These are phyloP conservation scores for Carollia perspicillata DNA, from an alignment of 2,113 vertebrate species.

Conservation along the genomic window DNA sequence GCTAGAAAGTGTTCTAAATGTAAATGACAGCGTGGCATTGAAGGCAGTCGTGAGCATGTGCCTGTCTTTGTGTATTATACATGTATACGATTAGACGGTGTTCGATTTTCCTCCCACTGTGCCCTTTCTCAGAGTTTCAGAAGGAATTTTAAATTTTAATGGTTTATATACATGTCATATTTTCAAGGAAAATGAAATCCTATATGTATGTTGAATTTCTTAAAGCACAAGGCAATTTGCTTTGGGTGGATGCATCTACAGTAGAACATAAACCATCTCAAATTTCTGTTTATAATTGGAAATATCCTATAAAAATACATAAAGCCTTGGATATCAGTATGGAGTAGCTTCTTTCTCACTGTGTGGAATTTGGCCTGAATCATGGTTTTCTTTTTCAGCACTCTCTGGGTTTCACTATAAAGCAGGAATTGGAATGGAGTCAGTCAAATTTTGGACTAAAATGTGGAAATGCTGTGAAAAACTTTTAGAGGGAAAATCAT, in stretches of 20 bases:
- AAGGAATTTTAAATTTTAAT: conserved; percentile 45
- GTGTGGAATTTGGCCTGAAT: background rate
- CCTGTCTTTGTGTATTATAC: background rate
- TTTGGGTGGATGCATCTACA: background rate
- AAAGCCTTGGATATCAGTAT: background rate
- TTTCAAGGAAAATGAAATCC: conserved; percentile 53
- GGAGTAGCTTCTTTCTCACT: background rate
- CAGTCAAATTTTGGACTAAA: background rate
- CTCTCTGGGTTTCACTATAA: background rate
- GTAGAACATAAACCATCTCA: background rate
- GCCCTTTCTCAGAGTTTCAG: conserved; percentile 28
- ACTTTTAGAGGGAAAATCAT: background rate
- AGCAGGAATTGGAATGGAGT: background rate
- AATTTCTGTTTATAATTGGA: background rate
- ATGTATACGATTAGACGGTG: background rate
- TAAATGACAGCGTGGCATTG: background rate
- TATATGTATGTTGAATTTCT: conserved; percentile 52
- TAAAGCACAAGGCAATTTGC: background rate
- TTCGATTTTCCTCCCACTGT: conserved; percentile 1
- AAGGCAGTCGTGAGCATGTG: background rate
- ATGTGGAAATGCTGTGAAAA: background rate
- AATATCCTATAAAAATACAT: background rate
- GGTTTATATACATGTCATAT: conserved; percentile 18
- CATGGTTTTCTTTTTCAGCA: background rate
- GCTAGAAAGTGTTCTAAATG: background rate